phyloP scores from a whole-genome alignment of 2,797 vertebrate genomes.

The Myotis vivesi region DNA sequence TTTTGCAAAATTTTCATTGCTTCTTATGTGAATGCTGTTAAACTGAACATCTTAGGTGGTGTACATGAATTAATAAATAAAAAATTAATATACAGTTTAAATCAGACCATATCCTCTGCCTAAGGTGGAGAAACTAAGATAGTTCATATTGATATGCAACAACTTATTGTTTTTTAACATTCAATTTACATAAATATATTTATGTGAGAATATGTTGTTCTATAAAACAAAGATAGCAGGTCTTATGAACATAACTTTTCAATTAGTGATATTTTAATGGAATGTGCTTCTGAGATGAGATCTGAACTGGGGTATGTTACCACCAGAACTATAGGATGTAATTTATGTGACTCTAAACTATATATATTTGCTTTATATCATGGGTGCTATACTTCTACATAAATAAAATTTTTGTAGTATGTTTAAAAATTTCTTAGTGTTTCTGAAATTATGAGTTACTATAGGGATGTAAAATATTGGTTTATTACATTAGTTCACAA shows the following conservation, averaged over 20 bases:
- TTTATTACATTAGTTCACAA: not conserved
- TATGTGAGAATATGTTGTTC: not conserved
- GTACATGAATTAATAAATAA: not conserved
- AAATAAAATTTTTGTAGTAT: not conserved
- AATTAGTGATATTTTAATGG: slow-evolving; percentile 8
- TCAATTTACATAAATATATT: not conserved
- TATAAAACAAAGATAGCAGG: not conserved
- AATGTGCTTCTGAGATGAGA: not conserved
- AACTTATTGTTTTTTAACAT: not conserved
- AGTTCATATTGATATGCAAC: not conserved
- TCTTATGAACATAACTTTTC: not conserved
- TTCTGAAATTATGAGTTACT: not conserved
- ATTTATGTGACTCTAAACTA: slow-evolving; percentile 5
- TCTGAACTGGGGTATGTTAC: not conserved
- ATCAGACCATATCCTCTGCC: not conserved
- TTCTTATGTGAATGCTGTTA: not conserved
- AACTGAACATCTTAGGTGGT: not conserved
- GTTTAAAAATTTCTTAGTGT: not conserved
- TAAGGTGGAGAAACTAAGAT: not conserved
- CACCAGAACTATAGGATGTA: not conserved
- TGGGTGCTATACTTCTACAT: not conserved
- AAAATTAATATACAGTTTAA: slow-evolving; percentile 1
- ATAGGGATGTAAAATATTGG: not conserved
- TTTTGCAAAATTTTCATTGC: not conserved
- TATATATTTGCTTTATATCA: not conserved